phyloP scores from a whole-genome alignment of 2,113 vertebrate genomes.

The Sinocyclocheilus anophthalmus region DNA sequence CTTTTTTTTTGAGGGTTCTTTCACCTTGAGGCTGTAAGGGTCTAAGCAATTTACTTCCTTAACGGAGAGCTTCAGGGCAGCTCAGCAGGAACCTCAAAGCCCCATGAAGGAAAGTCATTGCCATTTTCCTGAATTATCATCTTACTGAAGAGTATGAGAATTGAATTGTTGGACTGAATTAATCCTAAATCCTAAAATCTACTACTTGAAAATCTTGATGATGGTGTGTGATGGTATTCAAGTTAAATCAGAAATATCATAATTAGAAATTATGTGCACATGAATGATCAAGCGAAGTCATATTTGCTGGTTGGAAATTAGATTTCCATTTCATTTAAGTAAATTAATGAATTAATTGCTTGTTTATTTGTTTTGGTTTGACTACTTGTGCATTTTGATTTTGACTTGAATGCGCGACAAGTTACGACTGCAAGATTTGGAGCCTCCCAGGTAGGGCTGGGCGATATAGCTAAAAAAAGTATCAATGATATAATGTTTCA shows the following conservation, averaged over 20 bases:
- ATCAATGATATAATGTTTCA: no score
- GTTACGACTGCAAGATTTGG: not conserved
- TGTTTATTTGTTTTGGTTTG: not conserved
- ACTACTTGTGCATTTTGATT: not conserved
- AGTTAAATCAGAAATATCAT: not conserved
- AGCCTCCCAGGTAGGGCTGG: not conserved
- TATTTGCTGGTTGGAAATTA: not conserved
- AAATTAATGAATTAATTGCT: not conserved
- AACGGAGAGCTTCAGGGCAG: not conserved
- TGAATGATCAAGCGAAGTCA: not conserved
- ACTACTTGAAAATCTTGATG: not conserved
- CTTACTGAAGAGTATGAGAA: not conserved
- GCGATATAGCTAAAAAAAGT: no score
- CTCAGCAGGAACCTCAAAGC: conserved; percentile 12
- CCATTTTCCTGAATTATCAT: conserved; percentile 4
- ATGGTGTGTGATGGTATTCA: not conserved
- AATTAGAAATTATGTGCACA: not conserved
- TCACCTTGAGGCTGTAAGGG: conserved; percentile 45
- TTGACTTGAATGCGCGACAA: not conserved
- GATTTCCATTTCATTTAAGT: not conserved
- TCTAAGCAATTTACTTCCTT: conserved; percentile 40
- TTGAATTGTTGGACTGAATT: not conserved
- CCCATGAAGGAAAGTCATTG: conserved; percentile 4
- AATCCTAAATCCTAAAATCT: not conserved
- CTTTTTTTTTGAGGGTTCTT: no score